Evolutionary conservation across 2,888 invertebrate species (phyloP).

Genomic region (Cephus runcator): DNA sequence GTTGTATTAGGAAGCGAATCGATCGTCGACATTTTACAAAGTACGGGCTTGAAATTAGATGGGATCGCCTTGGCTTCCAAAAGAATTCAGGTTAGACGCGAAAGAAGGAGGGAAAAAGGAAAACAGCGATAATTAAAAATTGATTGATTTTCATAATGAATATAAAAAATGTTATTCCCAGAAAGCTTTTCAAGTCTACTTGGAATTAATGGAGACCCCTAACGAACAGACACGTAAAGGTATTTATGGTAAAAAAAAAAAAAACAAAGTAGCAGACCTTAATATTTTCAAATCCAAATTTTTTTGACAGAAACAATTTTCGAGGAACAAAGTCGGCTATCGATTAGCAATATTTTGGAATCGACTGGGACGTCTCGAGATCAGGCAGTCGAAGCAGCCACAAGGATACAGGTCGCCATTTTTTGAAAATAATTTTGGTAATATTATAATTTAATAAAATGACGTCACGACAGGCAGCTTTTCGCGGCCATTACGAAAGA

Average conservation of each 20-base stretch:
- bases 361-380: conserved; percentile 38
- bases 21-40: conserved; percentile 47
- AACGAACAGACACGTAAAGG: conserved; percentile 32
- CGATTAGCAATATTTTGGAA: conserved; percentile 44
- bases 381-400: conserved; percentile 45
- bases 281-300: conserved; percentile 6
- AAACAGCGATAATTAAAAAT: conserved; percentile 24
- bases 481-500: conserved; percentile 51
- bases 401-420: conserved; percentile 47
- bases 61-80: conserved; percentile 53
- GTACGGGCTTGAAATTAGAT: conserved; percentile 47
- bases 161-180: conserved; percentile 17
- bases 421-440: not conserved
- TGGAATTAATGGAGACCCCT: conserved; percentile 42
- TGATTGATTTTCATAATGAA: not conserved
- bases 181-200: conserved; percentile 50
- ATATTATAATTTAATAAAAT: not conserved
- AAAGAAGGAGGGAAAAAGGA: not conserved
- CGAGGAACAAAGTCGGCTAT: conserved; percentile 34
- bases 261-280: not conserved
- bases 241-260: conserved; percentile 17
- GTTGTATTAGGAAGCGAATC: conserved; percentile 50
- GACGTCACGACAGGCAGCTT: conserved; percentile 40
- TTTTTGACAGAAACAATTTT: conserved; percentile 1
- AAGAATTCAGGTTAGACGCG: conserved; percentile 38